A percentile compares a stretch with the other conserved stretches of the same genome.
Conservation (phyloP, 1,140 invertebrate species). For the Acromyrmex heyeri region DNA sequence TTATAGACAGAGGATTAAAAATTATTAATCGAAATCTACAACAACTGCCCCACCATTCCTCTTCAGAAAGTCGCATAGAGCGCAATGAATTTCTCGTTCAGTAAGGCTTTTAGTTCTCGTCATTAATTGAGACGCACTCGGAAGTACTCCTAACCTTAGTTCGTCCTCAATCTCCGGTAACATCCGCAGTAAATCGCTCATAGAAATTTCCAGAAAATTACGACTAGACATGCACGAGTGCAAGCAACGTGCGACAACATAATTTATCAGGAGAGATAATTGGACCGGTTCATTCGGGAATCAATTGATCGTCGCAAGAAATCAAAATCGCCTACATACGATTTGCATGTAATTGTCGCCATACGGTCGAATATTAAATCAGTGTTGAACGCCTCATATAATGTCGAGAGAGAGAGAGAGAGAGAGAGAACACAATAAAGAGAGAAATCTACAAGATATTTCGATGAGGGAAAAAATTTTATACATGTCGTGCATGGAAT, state of each 20-base stretch:
- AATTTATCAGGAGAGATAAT: conserved; percentile 59
- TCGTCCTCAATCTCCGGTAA: conserved; percentile 31
- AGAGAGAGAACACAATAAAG: too few species aligned
- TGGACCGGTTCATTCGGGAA: conserved; percentile 47
- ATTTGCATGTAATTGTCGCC: conserved; percentile 44
- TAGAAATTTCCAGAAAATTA: conserved; percentile 33
- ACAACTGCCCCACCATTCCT: background rate
- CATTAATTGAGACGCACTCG: conserved; percentile 51
- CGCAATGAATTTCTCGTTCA: conserved; percentile 10
- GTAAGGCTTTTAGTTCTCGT: conserved; percentile 24
- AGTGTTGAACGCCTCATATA: background rate
- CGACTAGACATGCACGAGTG: background rate
- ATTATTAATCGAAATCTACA: background rate
- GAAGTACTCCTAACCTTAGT: background rate
- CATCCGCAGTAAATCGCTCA: background rate
- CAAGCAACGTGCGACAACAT: background rate
- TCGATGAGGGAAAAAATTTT: too few species aligned
- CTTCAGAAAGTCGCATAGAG: background rate
- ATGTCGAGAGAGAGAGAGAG: background rate
- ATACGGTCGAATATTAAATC: conserved; percentile 32
- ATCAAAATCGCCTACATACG: conserved; percentile 64
- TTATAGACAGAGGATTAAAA: background rate
- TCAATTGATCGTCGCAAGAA: conserved; percentile 68
- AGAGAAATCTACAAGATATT: too few species aligned
- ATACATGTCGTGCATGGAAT: too few species aligned